A percentile compares a stretch with the other conserved stretches of the same genome.
Conservation (phyloP, 2,888 invertebrate species). For the Alloscopus bannaensis region DNA sequence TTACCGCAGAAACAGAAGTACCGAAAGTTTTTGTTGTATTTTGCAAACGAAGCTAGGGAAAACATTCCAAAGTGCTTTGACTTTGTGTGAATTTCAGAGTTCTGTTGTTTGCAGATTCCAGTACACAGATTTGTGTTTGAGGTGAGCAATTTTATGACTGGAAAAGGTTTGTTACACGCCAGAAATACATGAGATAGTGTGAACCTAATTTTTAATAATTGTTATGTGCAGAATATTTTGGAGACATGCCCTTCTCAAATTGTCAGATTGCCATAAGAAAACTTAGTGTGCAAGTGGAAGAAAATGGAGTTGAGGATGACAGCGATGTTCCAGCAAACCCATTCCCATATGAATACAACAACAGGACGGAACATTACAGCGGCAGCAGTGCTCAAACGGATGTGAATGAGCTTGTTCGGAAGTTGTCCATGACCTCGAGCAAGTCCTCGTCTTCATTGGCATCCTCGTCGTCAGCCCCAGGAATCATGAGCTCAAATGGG, state of each 20-base stretch:
- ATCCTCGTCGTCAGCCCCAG: constrained; percentile 32
- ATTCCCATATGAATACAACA: not conserved
- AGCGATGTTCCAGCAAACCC: not conserved
- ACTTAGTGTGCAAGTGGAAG: constrained; percentile 42
- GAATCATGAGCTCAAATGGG: not conserved
- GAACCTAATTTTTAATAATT: no score
- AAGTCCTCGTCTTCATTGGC: constrained; percentile 6
- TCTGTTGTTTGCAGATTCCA: no score
- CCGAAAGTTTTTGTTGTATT: no score
- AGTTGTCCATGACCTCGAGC: constrained; percentile 1
- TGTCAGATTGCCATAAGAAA: constrained; percentile 18
- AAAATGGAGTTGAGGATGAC: constrained; percentile 21
- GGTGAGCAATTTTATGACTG: no score
- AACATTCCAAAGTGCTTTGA: no score
- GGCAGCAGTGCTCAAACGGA: not conserved
- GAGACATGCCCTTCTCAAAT: constrained; percentile 27
- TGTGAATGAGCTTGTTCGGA: constrained; percentile 2
- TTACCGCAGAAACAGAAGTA: no score
- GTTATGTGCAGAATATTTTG: not conserved
- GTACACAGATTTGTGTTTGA: no score
- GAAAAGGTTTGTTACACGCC: no score
- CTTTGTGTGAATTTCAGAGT: not conserved
- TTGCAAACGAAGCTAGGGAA: no score
- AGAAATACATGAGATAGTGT: no score
- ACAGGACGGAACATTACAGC: not conserved